phyloP scores from a whole-genome alignment of 2,113 vertebrate genomes.

The Rallus limicola region DNA sequence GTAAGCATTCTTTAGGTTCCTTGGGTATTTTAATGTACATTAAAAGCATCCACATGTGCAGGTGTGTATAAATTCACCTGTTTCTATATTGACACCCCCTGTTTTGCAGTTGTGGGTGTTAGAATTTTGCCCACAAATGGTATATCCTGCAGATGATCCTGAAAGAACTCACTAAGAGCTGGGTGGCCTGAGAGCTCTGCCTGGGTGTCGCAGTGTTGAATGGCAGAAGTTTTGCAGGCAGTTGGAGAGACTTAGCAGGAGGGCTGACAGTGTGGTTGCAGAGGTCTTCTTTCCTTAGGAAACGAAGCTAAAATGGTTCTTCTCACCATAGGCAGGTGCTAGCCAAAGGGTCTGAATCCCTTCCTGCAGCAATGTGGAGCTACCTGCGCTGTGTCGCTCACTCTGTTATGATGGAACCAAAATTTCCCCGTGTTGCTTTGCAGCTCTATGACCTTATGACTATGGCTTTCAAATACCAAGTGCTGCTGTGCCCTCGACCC shows the following conservation, averaged over 20 bases:
- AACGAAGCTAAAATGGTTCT: not conserved
- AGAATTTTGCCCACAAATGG: not conserved
- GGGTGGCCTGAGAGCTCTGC: not conserved
- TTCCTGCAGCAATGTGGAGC: fast-evolving
- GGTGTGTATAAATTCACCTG: not conserved
- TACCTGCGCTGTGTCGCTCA: fast-evolving
- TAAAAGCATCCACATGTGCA: not conserved
- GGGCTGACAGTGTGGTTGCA: not conserved
- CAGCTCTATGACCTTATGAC: constrained; percentile 99
- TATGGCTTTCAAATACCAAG: constrained; percentile 99
- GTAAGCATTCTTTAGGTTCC: not conserved
- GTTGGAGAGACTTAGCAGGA: not conserved
- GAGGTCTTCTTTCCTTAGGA: not conserved
- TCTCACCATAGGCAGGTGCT: not conserved
- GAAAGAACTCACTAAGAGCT: not conserved
- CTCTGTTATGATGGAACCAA: not conserved
- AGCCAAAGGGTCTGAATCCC: not conserved
- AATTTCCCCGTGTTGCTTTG: not conserved
- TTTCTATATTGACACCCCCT: not conserved
- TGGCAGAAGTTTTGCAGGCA: not conserved
- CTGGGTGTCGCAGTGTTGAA: not conserved
- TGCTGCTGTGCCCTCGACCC: constrained; percentile 91
- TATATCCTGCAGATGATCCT: not conserved
- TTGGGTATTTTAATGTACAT: not conserved
- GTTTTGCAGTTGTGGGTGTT: not conserved